Base-by-base conservation (phyloP, 2,797 vertebrate genomes). In the Nyctalus aviator region DNA sequence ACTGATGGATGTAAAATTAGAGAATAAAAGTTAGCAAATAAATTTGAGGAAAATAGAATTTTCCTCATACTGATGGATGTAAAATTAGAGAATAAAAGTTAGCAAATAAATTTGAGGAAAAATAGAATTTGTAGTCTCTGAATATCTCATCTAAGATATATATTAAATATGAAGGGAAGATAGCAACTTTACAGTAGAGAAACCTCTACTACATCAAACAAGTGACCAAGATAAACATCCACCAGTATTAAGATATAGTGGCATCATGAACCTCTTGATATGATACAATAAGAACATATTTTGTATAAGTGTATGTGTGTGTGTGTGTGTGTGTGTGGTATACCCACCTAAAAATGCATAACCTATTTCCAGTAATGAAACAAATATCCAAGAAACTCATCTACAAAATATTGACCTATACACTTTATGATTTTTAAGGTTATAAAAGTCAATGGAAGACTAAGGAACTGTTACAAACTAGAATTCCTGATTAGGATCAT, bases 91-190 rank as follows among this genome's bases (percentile, higher is more conserved):
- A n/a, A n/a, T n/a, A n/a, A n/a, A n/a, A n/a, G n/a, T n/a, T n/a
- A n/a, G n/a, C n/a, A n/a, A n/a, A n/a, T n/a, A n/a, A n/a, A n/a
- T 90, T 79, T 81, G 68, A 81, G 48, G 62, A 71, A 81, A 66
- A 90, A 50, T 62, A 41, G 35, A 89, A 87, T 82, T 92, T 90
- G 5, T 5, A 53, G 35, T 77, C 55, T 76, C 10, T 53, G 69
- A 71, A 17, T 27, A 25, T 76, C 17, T 84, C 32, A 32, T 55
- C 20, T 2, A 15, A 78, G 12, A 10, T 59, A 20, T 62, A 25
- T 41, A 30, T 69, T 77, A 72, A 85, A 62, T 66, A 32, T 3
- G 37, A 76, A 69, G 2, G 5, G 11, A 62, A 84, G 18, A 30
- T 17, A 55, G n/a, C 17, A 59, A 48, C 66, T 79, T 62, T 50